Evolutionary conservation across 2,888 invertebrate species (phyloP), one percentile per base, ranked within the genome.

Genomic region (Micoletzkya japonica): DNA sequence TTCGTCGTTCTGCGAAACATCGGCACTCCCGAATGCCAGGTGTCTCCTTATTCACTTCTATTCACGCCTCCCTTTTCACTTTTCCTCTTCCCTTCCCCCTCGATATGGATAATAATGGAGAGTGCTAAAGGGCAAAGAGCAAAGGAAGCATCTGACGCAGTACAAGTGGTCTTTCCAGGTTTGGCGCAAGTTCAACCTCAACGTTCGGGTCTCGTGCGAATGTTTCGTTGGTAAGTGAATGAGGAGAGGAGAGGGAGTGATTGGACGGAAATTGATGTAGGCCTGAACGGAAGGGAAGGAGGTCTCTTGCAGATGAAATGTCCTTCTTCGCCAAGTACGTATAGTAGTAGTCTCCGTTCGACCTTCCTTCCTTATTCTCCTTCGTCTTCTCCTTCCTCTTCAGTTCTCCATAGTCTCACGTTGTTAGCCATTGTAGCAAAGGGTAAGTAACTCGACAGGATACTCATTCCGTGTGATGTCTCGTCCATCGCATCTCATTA

Each of bases 311-410:
- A 81, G 83, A 85, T 73, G 83, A 84, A 71, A 84, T 85, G 84
- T 83, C 83, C 26, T 85, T 85, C 72, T 85, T 85, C 70, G 77
- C 84, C n/a, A 85, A 85, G 76, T 85, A 85, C 74, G 85, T 85
- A 37, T 85, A 73, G 71, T 37, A 14, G 17, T 10, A 44, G 49
- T 17, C 14, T 44, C 20, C 49, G 49, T 44, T 14, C 49, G n/a
- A 17, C 49, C 49, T 44, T 44, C 49, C 49, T 44, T 44, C 20
- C 49, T 20, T 20, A 14, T 44, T 44, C n/a, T n/a, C n/a, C n/a
- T n/a, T n/a, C n/a, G n/a, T n/a, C n/a, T n/a, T n/a, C n/a, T n/a
- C n/a, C n/a, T n/a, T n/a, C n/a, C n/a, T n/a, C n/a, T n/a, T n/a
- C n/a, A n/a, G n/a, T n/a, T n/a, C n/a, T n/a, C n/a, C n/a, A n/a